Evolutionary conservation across 2,888 invertebrate genomes (phyloP), one percentile per base, ranked within the genome.

Genomic region (Mythimna lalbum): DNA sequence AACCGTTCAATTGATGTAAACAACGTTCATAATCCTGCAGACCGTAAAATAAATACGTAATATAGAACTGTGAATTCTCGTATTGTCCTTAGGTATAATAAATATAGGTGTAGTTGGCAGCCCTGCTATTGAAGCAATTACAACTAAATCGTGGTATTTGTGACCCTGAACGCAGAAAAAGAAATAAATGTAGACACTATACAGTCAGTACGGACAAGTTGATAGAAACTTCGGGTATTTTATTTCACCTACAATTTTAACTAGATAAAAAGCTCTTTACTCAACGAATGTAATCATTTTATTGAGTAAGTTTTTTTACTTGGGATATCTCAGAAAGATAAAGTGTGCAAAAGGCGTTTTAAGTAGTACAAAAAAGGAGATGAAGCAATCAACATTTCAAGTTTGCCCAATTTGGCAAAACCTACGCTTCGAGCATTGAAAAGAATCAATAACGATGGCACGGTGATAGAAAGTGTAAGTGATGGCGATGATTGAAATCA

Each of bases 391-490:
- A 57, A 57, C 33, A 36, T 21, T 47, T 23, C 43, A 47, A 19
- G 2, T 52, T 60, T 59, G 27, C 55, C 39, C 2, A 33, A 56
- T 49, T 56, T 49, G 9, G 53, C 50, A 59, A 67, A 59, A 23
- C 33, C 21, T 47, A 47, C 63, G 50, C 49, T 55, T 39, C 39
- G 50, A 21, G 2, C 14, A 27, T 53, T 14, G 39, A 59, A 63
- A 52, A 1, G 21, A 43, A 75, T 69, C 64, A 71, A 49, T 64
- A 59, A 27, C 21, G 62, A 68, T 60, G 65, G 63, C 21, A 55
- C 1, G 33, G 56, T 36, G 10, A 59, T 67, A 71, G 78, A 68
- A 77, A 79, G 81, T 55, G 43, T 63, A 10, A 52, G 56, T 63
- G 62, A 60, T 55, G 81, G 55, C 61, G 62, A 53, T 53, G 31